These are phyloP conservation scores for Dromas ardeola DNA, from an alignment of 2,113 vertebrate species.

Conservation along the genomic window DNA sequence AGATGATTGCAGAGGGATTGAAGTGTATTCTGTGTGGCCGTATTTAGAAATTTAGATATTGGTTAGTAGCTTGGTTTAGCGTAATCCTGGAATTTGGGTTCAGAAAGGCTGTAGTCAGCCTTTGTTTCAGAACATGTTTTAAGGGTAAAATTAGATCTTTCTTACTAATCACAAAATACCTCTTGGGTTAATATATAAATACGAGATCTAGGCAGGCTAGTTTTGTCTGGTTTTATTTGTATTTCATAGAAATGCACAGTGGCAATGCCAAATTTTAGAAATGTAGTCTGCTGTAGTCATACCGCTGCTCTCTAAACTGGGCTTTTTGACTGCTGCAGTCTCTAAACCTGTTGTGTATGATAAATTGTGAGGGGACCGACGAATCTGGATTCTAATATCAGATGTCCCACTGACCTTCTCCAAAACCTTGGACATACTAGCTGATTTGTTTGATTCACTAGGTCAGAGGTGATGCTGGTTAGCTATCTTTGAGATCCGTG, in stretches of 20 bases:
- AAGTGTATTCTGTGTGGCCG: not conserved
- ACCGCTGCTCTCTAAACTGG: not conserved
- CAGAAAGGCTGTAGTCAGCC: not conserved
- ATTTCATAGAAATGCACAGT: not conserved
- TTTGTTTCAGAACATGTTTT: not conserved
- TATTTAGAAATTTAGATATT: not conserved
- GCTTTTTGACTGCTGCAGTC: not conserved
- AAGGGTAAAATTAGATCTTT: not conserved
- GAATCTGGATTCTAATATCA: not conserved
- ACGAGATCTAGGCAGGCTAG: not conserved
- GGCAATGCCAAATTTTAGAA: not conserved
- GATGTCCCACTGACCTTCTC: not conserved
- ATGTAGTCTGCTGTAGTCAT: not conserved
- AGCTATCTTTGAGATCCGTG: not conserved
- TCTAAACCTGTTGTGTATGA: not conserved
- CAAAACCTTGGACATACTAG: not conserved
- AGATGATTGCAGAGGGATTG: not conserved
- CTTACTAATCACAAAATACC: not conserved
- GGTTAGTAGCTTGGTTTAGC: not conserved
- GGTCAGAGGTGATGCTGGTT: not conserved
- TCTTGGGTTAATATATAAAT: not conserved
- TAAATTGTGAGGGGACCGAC: not conserved
- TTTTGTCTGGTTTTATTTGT: not conserved
- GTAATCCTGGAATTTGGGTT: not conserved
- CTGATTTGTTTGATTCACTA: not conserved